Conservation (phyloP, 2,888 invertebrate genomes). For the Taphrorychus bicolor region DNA sequence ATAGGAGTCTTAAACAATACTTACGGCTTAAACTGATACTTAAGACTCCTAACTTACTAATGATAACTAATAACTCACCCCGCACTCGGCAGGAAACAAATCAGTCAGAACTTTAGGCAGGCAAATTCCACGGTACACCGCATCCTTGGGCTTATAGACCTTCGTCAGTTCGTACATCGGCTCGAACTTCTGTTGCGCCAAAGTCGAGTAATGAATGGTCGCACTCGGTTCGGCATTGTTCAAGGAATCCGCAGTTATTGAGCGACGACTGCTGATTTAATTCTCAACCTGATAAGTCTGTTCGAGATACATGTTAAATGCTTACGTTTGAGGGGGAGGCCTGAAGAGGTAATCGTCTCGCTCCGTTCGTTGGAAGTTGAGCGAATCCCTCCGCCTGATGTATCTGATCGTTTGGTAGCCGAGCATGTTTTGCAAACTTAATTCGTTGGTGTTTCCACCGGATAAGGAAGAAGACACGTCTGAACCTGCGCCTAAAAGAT, state of each 20-base stretch:
- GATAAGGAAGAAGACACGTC: constrained; percentile 62
- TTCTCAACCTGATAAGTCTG: background rate
- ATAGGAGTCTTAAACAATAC: too few relatives aligned
- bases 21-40: too few relatives aligned
- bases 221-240: constrained; percentile 26
- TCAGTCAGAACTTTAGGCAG: constrained; percentile 72
- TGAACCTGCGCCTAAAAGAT: constrained; percentile 60
- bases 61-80: too few relatives aligned
- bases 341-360: constrained; percentile 45
- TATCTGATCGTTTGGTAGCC: constrained; percentile 78
- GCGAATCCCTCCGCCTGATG: constrained; percentile 60
- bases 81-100: constrained; percentile 62
- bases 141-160: constrained; percentile 46
- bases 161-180: constrained; percentile 30
- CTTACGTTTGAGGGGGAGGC: constrained; percentile 44
- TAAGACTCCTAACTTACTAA: too few relatives aligned
- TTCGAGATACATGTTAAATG: constrained; percentile 6
- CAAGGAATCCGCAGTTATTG: constrained; percentile 19
- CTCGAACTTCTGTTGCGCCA: constrained; percentile 26
- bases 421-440: constrained; percentile 77
- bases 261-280: constrained; percentile 22
- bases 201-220: constrained; percentile 34
- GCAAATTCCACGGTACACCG: constrained; percentile 76
- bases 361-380: constrained; percentile 43
- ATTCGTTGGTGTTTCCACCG: constrained; percentile 61